phyloP scores from a whole-genome alignment of 1,140 invertebrate genomes.

The Lepidotrigona ventralis region DNA sequence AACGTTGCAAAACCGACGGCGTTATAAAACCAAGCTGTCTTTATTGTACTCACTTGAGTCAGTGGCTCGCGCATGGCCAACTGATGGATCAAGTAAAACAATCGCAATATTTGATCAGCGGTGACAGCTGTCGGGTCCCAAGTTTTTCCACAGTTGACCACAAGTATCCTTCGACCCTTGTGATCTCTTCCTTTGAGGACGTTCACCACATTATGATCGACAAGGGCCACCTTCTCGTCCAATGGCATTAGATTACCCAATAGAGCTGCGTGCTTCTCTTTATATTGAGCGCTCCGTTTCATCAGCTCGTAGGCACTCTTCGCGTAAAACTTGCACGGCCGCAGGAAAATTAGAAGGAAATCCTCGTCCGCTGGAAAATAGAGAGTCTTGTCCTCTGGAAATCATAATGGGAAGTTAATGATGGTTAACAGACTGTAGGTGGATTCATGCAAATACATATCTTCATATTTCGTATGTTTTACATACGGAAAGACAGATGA shows the following conservation, averaged over 20 bases:
- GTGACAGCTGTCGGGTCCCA: conserved; percentile 88
- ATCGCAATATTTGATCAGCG: conserved; percentile 87
- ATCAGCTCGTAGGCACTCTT: conserved; percentile 88
- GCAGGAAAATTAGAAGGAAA: conserved; percentile 86
- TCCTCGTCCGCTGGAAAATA: conserved; percentile 87
- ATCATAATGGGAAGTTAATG: neutral
- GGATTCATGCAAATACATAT: too few relatives aligned
- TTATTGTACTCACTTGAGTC: conserved; percentile 81
- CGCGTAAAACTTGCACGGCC: conserved; percentile 90
- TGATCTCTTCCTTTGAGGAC: conserved; percentile 86
- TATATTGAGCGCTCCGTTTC: conserved; percentile 87
- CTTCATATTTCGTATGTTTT: too few relatives aligned
- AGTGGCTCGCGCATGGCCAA: conserved; percentile 87
- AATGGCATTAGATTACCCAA: conserved; percentile 84
- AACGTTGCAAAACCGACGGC: neutral
- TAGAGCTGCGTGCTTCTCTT: conserved; percentile 83
- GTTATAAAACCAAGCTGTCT: neutral
- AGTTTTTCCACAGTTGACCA: conserved; percentile 82
- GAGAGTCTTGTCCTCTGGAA: conserved; percentile 81
- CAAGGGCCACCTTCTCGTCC: conserved; percentile 84
- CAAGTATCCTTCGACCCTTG: conserved; percentile 83
- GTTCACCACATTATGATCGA: conserved; percentile 87
- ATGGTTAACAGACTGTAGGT: neutral
- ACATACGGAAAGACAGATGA: too few relatives aligned
- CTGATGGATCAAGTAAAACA: conserved; percentile 89